phyloP scores from a whole-genome alignment of 2,113 vertebrate species.

The Silurus meridionalis region DNA sequence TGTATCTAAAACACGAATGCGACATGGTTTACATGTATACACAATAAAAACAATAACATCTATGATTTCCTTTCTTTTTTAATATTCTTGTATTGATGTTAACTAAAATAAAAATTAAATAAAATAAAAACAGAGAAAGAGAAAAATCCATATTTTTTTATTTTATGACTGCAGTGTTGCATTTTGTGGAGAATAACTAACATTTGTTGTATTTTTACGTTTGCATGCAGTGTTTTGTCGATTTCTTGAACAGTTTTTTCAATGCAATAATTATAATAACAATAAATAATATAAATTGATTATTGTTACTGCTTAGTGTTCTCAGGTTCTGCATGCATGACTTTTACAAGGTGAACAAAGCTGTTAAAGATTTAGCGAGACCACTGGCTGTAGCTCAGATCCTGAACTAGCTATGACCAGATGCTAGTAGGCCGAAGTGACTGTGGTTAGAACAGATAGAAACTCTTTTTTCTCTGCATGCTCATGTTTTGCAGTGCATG shows the following conservation, averaged over 20 bases:
- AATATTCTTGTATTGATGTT: too few species aligned
- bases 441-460: neutral
- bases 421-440: neutral
- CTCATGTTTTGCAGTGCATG: neutral
- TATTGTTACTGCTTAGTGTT: neutral
- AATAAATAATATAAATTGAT: neutral
- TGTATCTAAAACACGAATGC: too few species aligned
- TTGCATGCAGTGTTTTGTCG: neutral
- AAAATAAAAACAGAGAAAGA: too few species aligned
- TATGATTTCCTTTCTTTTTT: too few species aligned
- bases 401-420: neutral
- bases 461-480: neutral
- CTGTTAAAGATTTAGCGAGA: neutral
- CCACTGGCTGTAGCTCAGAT: neutral
- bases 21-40: too few species aligned
- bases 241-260: too few species aligned
- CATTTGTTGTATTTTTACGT: neutral
- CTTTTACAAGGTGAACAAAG: neutral
- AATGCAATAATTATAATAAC: too few species aligned
- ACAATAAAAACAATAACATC: too few species aligned
- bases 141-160: too few species aligned
- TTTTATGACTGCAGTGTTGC: neutral
- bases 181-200: neutral
- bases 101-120: too few species aligned
- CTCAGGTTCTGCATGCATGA: neutral